Evolutionary conservation across 2,113 vertebrate species (phyloP).

Genomic region (Anthoscopus minutus): DNA sequence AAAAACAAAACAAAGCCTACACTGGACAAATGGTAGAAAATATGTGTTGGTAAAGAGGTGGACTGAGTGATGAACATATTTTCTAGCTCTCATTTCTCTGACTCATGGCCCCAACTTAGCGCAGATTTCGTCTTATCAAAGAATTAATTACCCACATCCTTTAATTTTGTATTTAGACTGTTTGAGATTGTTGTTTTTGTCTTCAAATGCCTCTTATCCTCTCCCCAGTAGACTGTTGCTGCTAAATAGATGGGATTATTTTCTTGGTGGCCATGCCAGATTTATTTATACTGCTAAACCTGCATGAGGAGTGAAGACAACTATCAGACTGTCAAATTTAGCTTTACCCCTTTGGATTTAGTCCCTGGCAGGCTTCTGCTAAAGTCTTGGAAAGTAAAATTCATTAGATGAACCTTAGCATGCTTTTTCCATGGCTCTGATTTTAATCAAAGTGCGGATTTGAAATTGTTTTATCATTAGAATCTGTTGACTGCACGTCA

Average conservation of each 20-base stretch:
- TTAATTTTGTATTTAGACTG: constrained; percentile 15
- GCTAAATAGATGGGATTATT: constrained; percentile 46
- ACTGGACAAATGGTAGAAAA: constrained; percentile 54
- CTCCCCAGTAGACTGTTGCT: constrained; percentile 16
- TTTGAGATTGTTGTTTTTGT: constrained; percentile 16
- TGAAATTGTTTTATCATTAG: constrained; percentile 51
- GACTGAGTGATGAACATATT: constrained; percentile 34
- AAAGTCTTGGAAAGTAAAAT: constrained; percentile 4
- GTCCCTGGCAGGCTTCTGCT: background rate
- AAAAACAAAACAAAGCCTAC: constrained; percentile 53
- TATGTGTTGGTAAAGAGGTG: constrained; percentile 42
- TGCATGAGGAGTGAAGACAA: background rate
- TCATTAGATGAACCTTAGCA: constrained; percentile 11
- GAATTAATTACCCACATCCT: constrained; percentile 50
- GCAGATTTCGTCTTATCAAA: constrained; percentile 38
- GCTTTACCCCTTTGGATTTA: background rate
- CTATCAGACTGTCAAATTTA: background rate
- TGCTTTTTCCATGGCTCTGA: constrained; percentile 46
- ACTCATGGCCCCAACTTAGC: constrained; percentile 24
- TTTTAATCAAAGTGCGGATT: constrained; percentile 56
- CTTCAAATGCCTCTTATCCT: constrained; percentile 28
- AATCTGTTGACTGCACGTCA: constrained; percentile 39
- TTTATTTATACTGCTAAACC: constrained; percentile 18
- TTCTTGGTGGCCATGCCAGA: constrained; percentile 2
- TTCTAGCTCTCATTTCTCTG: constrained; percentile 29